Conservation (phyloP, 2,888 invertebrate genomes). For the Saturnia japonica region DNA sequence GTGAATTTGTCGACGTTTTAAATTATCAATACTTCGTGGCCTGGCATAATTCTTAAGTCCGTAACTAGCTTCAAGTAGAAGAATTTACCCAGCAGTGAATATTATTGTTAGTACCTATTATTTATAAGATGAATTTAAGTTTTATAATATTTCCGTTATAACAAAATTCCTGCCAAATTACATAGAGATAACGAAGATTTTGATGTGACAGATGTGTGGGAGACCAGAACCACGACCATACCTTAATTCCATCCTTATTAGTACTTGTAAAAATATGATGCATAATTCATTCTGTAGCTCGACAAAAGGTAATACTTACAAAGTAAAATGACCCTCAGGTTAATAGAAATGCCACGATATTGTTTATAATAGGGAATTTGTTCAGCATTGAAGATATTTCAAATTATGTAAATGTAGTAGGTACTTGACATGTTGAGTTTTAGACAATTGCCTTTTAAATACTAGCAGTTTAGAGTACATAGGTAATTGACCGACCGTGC, state of each 20-base stretch:
- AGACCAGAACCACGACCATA: not conserved
- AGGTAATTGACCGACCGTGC: not conserved
- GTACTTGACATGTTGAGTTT: not conserved
- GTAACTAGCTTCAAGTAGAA: too few relatives aligned
- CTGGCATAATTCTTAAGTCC: too few relatives aligned
- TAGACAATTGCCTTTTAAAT: not conserved
- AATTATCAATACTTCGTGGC: too few relatives aligned
- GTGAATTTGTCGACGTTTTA: too few relatives aligned
- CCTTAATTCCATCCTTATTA: not conserved
- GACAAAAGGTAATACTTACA: slow-evolving; percentile 51
- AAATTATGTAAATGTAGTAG: not conserved
- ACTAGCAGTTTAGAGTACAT: not conserved
- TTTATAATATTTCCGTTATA: too few relatives aligned
- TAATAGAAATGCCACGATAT: slow-evolving; percentile 55
- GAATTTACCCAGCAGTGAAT: too few relatives aligned
- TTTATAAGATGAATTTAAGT: too few relatives aligned
- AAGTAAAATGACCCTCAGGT: slow-evolving; percentile 68
- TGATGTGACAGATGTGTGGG: not conserved
- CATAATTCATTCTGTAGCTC: slow-evolving; percentile 56
- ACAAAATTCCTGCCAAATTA: too few relatives aligned
- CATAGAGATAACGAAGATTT: too few relatives aligned
- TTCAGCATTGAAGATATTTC: not conserved
- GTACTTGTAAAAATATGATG: slow-evolving; percentile 31
- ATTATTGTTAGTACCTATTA: too few relatives aligned
- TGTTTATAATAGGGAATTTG: not conserved